Conservation (phyloP, 2,113 vertebrate species). For the Mastomys natalensis region DNA sequence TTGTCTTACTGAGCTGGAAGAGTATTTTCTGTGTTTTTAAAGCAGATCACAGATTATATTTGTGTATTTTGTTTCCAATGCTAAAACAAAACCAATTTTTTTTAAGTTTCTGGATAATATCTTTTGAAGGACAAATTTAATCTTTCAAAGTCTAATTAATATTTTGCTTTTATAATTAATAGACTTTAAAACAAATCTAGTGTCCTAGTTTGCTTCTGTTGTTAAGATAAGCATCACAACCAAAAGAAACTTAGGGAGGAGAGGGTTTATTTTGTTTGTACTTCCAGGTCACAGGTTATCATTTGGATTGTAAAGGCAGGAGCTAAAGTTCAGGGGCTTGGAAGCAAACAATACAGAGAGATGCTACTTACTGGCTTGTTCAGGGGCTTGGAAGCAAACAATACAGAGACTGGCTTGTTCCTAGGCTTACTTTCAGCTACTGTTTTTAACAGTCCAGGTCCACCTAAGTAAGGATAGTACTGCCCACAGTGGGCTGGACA, state of each 20-base stretch:
- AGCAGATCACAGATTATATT: neutral
- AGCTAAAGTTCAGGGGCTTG: neutral
- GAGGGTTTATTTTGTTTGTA: neutral
- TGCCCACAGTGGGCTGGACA: neutral
- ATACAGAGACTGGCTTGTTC: neutral
- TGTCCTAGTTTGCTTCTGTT: neutral
- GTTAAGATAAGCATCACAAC: neutral
- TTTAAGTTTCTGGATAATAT: constrained; percentile 4
- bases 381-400: neutral
- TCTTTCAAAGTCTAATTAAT: neutral
- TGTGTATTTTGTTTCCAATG: neutral
- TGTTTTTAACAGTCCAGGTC: neutral
- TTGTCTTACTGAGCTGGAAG: neutral
- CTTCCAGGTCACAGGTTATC: neutral
- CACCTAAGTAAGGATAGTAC: neutral
- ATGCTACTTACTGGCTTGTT: neutral
- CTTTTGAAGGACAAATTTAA: neutral
- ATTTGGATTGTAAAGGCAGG: neutral
- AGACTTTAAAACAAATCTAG: neutral
- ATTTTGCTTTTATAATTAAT: neutral
- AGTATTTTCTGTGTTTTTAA: neutral
- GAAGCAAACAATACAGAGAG: neutral
- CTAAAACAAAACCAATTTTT: neutral
- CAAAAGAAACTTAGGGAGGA: neutral
- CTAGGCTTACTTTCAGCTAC: neutral